Evolutionary conservation across 1,140 invertebrate genomes (phyloP).

Genomic region (Temnothorax longispinosus): DNA sequence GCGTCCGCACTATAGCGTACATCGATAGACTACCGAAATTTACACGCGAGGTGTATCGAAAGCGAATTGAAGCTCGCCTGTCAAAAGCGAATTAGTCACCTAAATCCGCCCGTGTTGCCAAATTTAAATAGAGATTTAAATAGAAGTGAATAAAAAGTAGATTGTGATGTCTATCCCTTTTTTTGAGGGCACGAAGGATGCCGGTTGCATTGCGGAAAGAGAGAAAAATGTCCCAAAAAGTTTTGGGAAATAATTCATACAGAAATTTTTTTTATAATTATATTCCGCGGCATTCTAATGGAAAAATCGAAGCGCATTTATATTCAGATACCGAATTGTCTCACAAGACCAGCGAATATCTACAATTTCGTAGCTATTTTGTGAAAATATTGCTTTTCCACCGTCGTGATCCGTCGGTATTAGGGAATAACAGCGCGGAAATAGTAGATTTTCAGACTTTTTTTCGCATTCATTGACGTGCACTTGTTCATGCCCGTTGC

Average conservation of each 20-base stretch:
- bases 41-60: constrained; percentile 3
- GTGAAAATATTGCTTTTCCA: constrained; percentile 14
- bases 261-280: not conserved
- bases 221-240: not conserved
- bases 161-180: not conserved
- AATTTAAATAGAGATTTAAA: constrained; percentile 26
- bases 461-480: constrained; percentile 40
- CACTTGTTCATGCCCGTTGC: constrained; percentile 50
- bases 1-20: no score
- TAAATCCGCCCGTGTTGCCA: not conserved
- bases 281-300: constrained; percentile 15
- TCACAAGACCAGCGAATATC: not conserved
- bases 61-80: not conserved
- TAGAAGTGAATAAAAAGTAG: constrained; percentile 28
- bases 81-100: constrained; percentile 21
- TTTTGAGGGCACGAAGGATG: not conserved
- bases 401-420: not conserved
- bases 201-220: not conserved
- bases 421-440: not conserved
- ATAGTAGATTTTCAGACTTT: not conserved
- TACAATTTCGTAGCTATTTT: constrained; percentile 8
- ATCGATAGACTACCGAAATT: not conserved
- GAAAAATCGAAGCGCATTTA: not conserved
- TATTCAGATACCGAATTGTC: not conserved
- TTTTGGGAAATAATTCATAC: not conserved